These are phyloP conservation scores for Neoscelio sp. DNA, from an alignment of 2,888 invertebrate genomes.

Conservation along the genomic window DNA sequence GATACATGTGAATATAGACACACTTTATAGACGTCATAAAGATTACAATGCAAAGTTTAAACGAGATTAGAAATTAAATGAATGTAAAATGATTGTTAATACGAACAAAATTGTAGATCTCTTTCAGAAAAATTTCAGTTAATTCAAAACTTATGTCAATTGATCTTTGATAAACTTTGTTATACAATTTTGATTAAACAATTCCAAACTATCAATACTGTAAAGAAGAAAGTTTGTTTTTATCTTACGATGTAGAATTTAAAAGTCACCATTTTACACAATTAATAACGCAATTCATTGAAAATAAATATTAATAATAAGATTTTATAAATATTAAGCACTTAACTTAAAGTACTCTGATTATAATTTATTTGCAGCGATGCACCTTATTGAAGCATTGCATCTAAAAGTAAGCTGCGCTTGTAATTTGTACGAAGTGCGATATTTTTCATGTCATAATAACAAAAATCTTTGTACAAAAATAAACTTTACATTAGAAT, in stretches of 20 bases:
- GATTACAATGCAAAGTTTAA: conserved; percentile 5
- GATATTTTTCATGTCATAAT: conserved; percentile 51
- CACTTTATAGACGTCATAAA: conserved; percentile 25
- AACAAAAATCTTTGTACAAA: conserved; percentile 62
- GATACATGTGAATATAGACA: conserved; percentile 10
- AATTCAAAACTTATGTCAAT: not conserved
- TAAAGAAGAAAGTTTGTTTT: too few species aligned
- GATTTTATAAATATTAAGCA: conserved; percentile 18
- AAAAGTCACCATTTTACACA: too few species aligned
- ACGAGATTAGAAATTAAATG: conserved; percentile 1
- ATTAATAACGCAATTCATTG: not conserved
- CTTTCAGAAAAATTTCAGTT: too few species aligned
- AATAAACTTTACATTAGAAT: conserved; percentile 50
- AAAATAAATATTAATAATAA: conserved; percentile 8
- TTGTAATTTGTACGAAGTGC: conserved; percentile 45
- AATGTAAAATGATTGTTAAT: conserved; percentile 24
- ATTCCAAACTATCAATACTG: too few species aligned
- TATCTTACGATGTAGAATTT: too few species aligned
- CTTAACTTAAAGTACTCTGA: conserved; percentile 15
- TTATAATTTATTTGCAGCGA: conserved; percentile 10
- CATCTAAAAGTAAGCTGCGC: conserved; percentile 41
- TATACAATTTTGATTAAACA: too few species aligned
- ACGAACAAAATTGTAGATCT: not conserved
- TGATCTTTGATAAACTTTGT: too few species aligned
- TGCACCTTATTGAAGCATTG: conserved; percentile 8